Evolutionary conservation across 2,888 invertebrate species (phyloP), one percentile per base, ranked within the genome.

Genomic region (Ennomos fuscantarius): DNA sequence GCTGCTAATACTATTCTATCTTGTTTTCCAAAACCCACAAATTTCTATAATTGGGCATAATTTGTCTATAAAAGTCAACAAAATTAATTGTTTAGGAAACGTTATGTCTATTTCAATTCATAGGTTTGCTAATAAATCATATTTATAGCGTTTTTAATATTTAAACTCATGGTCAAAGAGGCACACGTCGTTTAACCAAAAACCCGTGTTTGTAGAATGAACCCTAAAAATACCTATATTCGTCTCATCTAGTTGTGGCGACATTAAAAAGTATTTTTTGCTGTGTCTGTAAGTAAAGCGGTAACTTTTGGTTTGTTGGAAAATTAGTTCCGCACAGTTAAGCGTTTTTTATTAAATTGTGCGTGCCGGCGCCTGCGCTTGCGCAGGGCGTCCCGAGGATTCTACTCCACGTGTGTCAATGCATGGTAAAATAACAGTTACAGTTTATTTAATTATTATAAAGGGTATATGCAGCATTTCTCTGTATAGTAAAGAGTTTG

Each of bases 261-360:
- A 67, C 77, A 68, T 72, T 66, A 79, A 75, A 79, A 74, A 70
- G 72, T 69, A 67, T 70, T 74, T 74, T 76, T 66, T 62, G 74
- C 72, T 76, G 80, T 72, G 74, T 70, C 74, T 76, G 75, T 78
- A 82, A 81, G 24, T 24, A 81, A 77, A 73, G 79, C 81, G 80
- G 78, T 75, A 71, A 70, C 76, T 75, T 79, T 73, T 69, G 70
- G 73, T 76, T 76, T 69, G 70, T 52, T 52, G 74, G 74, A 74
- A 73, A 85, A 90, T 89, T 89, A 89, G 92, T 91, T 91, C 87
- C 89, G 84, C 79, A 72, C 85, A 81, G 88, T 92, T 91, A 87
- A 70, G 68, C 64, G 70, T 70, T 72, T 66, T 60, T 77, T 24
- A 24, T 24, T 78, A 41, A 82, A 84, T 84, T 73, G 77, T 71